A percentile compares a stretch with the other conserved stretches of the same genome.
Evolutionary conservation across 2,888 invertebrate species (phyloP).

Genomic region (Drosophila dives): DNA sequence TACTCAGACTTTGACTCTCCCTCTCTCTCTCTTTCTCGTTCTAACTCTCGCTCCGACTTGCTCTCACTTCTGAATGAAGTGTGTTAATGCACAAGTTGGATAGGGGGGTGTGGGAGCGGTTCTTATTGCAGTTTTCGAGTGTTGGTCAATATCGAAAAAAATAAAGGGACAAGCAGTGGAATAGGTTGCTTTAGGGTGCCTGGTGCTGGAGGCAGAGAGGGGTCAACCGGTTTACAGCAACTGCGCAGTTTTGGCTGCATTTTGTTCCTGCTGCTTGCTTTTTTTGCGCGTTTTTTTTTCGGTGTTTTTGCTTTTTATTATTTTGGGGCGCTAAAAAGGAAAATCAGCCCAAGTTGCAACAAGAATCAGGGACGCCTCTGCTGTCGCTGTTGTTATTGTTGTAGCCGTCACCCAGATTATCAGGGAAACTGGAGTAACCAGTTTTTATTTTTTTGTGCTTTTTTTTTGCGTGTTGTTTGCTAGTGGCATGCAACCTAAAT

Average conservation of each 20-base stretch:
- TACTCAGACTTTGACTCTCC: neutral
- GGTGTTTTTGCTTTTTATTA: conserved; percentile 24
- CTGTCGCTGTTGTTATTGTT: conserved; percentile 43
- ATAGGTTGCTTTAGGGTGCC: neutral
- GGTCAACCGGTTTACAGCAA: conserved; percentile 55
- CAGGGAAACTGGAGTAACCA: conserved; percentile 84
- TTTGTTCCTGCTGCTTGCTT: conserved; percentile 16
- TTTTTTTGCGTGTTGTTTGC: conserved; percentile 8
- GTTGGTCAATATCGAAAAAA: conserved; percentile 53
- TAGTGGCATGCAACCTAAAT: conserved; percentile 81
- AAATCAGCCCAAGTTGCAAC: conserved; percentile 63
- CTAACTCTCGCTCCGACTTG: neutral
- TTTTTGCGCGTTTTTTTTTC: conserved; percentile 9
- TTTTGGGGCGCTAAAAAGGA: conserved; percentile 72
- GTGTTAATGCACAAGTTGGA: neutral
- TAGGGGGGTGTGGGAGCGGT: neutral
- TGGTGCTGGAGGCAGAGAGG: neutral
- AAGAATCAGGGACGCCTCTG: conserved; percentile 54
- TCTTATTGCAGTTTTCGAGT: conserved; percentile 37
- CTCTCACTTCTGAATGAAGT: conserved; percentile 49
- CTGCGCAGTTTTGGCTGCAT: conserved; percentile 59
- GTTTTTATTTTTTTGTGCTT: conserved; percentile 66
- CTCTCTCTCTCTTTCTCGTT: neutral
- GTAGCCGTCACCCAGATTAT: conserved; percentile 84
- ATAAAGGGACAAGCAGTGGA: conserved; percentile 32